Base-by-base conservation (phyloP, 2,888 invertebrate genomes). In the Halictus quadricinctus region DNA sequence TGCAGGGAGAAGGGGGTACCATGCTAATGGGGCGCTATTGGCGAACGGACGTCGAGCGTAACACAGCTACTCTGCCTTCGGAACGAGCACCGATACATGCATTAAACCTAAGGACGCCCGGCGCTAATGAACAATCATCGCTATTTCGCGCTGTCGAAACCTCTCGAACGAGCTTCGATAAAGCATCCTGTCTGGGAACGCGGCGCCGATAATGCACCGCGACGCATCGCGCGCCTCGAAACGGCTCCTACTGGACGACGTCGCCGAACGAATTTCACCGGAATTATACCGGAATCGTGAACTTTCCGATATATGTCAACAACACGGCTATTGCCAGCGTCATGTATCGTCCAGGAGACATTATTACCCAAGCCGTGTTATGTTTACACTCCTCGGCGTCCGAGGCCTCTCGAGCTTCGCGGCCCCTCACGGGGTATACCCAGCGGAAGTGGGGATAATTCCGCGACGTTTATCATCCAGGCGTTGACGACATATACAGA, bases 81-180 rank as follows among this genome's bases (percentile, higher is more conserved):
- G 70, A 81, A 74, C 86, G 79, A 76, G 36, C 21, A 79, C 72
- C 81, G 84, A 87, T 87, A 87, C 87, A 87, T 87, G 82, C 82
- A 87, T 87, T 87, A 87, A 86, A 87, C 77, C 75, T 80, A 72
- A 36, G 83, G 81, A 85, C 87, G 81, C 84, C 66, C 76, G 77
- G 80, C 85, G 88, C 89, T 89, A 89, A 89, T 88, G 89, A 89
- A 89, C 88, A 88, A 88, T 89, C 88, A 88, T 89, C 85, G 83
- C 85, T 87, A 86, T 89, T 88, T 76, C 82, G 76, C 76, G 82
- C 87, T 87, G 84, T 87, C 84, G 74, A 82, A 82, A 87, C 76
- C 80, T 66, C 60, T 66, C 60, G 41, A 46, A 25, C n/a, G 41
- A 15, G n/a, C 46, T 66, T 64, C 81, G 86, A 86, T 87, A 86